Conservation (phyloP, 2,113 vertebrate genomes). For the Oryzias javanicus region DNA sequence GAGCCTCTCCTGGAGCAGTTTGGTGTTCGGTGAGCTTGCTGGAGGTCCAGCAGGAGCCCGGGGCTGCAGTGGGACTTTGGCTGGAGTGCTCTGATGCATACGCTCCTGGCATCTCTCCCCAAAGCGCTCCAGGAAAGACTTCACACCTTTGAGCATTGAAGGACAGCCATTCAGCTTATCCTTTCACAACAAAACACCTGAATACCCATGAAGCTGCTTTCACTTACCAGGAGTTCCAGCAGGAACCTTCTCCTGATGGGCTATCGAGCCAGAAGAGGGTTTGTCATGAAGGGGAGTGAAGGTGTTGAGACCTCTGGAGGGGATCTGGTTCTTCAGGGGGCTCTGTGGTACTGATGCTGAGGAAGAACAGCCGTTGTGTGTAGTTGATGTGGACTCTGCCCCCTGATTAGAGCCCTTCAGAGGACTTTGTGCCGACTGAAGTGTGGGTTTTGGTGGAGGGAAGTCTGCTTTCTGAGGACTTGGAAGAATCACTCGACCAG, state of each 20-base stretch:
- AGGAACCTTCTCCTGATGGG: constrained; percentile 64
- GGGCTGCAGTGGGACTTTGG: constrained; percentile 37
- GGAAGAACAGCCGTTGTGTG: constrained; percentile 26
- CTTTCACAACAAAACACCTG: too few species aligned
- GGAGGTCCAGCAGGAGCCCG: constrained; percentile 69
- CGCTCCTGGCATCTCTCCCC: constrained; percentile 86
- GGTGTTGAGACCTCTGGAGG: constrained; percentile 12
- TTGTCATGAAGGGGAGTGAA: constrained; percentile 53
- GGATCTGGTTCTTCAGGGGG: constrained; percentile 29
- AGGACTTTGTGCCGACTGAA: constrained; percentile 3
- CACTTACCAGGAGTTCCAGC: constrained; percentile 77
- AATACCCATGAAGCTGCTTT: too few species aligned
- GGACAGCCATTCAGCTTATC: neutral
- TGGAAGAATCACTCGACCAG: constrained; percentile 30
- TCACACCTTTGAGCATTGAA: constrained; percentile 73
- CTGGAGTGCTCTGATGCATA: constrained; percentile 65
- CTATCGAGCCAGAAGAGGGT: constrained; percentile 35
- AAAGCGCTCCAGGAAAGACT: constrained; percentile 92
- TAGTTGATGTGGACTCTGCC: neutral
- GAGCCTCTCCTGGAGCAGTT: constrained; percentile 84
- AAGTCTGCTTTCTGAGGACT: constrained; percentile 22
- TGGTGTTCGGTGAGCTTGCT: constrained; percentile 82
- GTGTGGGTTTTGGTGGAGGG: neutral
- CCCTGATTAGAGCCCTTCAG: constrained; percentile 41
- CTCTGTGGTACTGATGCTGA: constrained; percentile 22